Percentiles rank a stretch among this genome's conserved stretches.
These are phyloP conservation scores for Antedon mediterranea DNA, from an alignment of 53 echinoderm and acorn worm genomes.

Conservation along the genomic window DNA sequence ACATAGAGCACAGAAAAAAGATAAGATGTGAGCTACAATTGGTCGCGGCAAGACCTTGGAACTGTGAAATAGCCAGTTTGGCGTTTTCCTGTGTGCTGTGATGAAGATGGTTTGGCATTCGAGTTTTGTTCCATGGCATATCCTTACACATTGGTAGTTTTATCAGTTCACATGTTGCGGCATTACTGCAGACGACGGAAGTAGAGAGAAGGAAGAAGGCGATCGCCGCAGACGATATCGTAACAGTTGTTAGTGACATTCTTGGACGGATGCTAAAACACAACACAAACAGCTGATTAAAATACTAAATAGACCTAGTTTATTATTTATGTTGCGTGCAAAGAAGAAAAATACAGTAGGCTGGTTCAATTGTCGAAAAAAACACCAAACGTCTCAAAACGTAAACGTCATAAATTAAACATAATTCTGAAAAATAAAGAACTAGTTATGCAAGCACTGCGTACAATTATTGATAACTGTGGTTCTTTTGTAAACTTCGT, in stretches of 20 bases:
- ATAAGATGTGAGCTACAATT: constrained; percentile 67
- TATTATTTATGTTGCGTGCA: too few relatives aligned
- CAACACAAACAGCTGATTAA: too few relatives aligned
- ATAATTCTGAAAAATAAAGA: not conserved
- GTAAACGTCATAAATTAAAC: not conserved
- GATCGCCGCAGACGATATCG: not conserved
- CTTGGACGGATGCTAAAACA: not conserved
- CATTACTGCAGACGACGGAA: not conserved
- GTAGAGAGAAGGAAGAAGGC: constrained; percentile 7
- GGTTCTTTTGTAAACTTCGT: not conserved
- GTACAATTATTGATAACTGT: not conserved
- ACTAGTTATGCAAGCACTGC: not conserved
- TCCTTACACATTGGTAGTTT: constrained; percentile 64
- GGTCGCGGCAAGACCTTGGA: constrained; percentile 56
- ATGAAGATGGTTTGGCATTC: constrained; percentile 87
- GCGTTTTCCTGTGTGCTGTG: constrained; percentile 98
- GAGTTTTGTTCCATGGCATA: constrained; percentile 82
- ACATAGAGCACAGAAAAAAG: constrained; percentile 94
- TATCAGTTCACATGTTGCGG: constrained; percentile 58
- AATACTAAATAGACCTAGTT: too few relatives aligned
- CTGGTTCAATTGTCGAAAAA: too few relatives aligned
- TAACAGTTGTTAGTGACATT: not conserved
- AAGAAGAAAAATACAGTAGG: too few relatives aligned
- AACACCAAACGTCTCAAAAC: too few relatives aligned
- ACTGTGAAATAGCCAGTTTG: constrained; percentile 80